Evolutionary conservation across 2,888 invertebrate genomes (phyloP), one percentile per base, ranked within the genome.

Genomic region (Blera fallax): DNA sequence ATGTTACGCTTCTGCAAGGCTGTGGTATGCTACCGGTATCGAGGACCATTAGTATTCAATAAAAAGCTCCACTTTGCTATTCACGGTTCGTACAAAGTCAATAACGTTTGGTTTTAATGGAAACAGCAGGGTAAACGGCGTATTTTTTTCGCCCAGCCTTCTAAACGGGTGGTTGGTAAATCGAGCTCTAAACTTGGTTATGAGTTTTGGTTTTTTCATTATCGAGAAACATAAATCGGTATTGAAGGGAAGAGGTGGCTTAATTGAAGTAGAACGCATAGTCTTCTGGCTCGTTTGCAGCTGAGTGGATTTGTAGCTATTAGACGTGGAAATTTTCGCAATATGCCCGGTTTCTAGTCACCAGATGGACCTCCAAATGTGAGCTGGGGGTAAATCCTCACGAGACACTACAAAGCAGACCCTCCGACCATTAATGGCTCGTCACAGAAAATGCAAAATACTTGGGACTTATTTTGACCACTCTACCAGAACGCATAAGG

Each of bases 61-160:
- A 56, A 65, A 77, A 58, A 58, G 40, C 34, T 62, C 16, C 62
- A 37, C 27, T 64, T 72, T 52, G 64, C 21, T 58, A 73, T 73
- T 60, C 60, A 50, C 21, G 58, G 65, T 21, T 43, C 65, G 58
- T 80, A 60, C 24, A 65, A 52, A 67, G 73, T 52, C 58, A 67
- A 79, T 72, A 72, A 56, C 70, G 40, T 64, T 70, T 58, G 48
- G 34, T 48, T 72, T 72, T 65, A 79, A 65, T 70, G 56, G 65
- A 54, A 32, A 32, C 54, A 56, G 14, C 24, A 60, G n/a, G 62
- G 16, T 45, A 50, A 64, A 32, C 48, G 50, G 8, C 21, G n/a
- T 14, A 45, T 37, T 32, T 8, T 43, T 60, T 14, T 7, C 10
- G 16, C 11, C 21, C n/a, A n/a, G n/a, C n/a, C n/a, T n/a, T n/a